A percentile compares a stretch with the other conserved stretches of the same genome.
Evolutionary conservation across 2,888 invertebrate species (phyloP).

Genomic region (Lobophora halterata): DNA sequence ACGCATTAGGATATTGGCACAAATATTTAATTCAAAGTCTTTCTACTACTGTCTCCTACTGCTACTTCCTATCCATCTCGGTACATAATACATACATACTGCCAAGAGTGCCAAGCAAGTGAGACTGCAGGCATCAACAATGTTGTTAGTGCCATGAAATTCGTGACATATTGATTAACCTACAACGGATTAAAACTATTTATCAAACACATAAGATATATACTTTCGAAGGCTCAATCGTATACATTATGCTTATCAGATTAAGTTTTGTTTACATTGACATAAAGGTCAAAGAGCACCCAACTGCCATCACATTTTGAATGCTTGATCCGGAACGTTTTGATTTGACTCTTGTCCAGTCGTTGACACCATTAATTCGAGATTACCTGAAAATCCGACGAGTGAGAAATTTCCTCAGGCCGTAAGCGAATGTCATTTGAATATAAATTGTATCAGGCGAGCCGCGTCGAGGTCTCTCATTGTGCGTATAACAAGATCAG

Average conservation of each 20-base stretch:
- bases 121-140: too few species aligned
- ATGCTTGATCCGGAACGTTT: constrained; percentile 42
- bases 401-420: constrained; percentile 74
- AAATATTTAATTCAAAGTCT: too few species aligned
- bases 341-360: constrained; percentile 49
- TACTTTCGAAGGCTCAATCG: constrained; percentile 27
- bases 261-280: constrained; percentile 36
- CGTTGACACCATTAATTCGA: constrained; percentile 67
- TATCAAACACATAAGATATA: constrained; percentile 28
- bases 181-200: constrained; percentile 31
- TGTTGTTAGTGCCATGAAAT: constrained; percentile 40
- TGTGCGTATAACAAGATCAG: constrained; percentile 81
- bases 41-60: too few species aligned
- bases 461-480: constrained; percentile 62
- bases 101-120: too few species aligned
- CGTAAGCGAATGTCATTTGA: constrained; percentile 76
- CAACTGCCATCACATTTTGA: constrained; percentile 37
- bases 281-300: constrained; percentile 39
- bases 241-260: constrained; percentile 36
- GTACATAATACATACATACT: too few species aligned
- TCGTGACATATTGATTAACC: constrained; percentile 43
- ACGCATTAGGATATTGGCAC: too few species aligned
- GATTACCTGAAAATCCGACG: constrained; percentile 76
- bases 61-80: too few species aligned
- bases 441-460: constrained; percentile 74